Evolutionary conservation across 2,113 vertebrate genomes (phyloP).

Genomic region (Cyphomyrus plagiostoma): DNA sequence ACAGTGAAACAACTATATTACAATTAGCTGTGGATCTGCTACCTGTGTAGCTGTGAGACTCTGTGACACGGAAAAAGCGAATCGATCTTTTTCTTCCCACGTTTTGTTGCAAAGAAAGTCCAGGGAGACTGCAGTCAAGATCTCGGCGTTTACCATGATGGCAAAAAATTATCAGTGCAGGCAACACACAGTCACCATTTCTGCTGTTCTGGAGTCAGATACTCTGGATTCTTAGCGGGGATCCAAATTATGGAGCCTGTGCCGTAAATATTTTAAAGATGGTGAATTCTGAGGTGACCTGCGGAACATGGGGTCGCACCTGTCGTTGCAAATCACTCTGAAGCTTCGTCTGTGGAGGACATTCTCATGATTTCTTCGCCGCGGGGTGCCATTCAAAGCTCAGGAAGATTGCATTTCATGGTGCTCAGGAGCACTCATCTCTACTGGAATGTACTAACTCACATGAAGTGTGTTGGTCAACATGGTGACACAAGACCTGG

Average conservation of each 20-base stretch:
- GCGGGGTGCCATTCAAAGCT: background rate
- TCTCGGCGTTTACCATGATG: background rate
- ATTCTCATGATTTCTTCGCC: background rate
- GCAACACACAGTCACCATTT: background rate
- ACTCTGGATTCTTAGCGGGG: background rate
- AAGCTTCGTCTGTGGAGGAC: background rate
- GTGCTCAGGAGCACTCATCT: background rate
- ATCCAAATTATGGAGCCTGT: background rate
- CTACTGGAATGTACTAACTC: background rate
- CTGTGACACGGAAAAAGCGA: background rate
- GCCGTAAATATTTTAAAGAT: background rate
- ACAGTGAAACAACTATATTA: background rate
- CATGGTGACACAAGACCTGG: background rate
- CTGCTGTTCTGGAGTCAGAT: background rate
- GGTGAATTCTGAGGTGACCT: background rate
- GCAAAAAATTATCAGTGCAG: background rate
- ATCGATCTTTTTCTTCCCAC: background rate
- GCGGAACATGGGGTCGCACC: background rate
- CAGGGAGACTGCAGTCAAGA: background rate
- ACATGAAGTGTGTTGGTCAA: background rate
- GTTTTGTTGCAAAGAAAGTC: background rate
- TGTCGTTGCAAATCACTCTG: background rate
- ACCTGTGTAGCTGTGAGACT: background rate
- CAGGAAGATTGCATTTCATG: background rate
- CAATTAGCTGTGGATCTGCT: background rate